Base-by-base conservation (phyloP, 2,888 invertebrate species). In the Meloe dianella region DNA sequence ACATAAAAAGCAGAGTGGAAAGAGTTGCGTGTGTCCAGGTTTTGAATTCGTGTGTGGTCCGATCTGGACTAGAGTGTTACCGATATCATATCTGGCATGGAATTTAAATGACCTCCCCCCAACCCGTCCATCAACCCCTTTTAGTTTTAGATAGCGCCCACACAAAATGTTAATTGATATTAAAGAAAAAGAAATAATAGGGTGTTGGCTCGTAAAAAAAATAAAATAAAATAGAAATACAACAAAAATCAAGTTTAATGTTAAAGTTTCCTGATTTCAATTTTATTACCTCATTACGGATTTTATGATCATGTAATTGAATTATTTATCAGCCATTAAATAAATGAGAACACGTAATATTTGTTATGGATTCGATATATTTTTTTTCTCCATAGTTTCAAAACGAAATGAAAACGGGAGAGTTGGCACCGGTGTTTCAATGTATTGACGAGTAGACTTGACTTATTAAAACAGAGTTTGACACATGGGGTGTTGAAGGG, bases 401-500 rank as follows among this genome's bases (percentile, higher is more conserved):
- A 41, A 41, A n/a, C 6, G 47, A 47, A 9, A 47, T 47, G 47
- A 8, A 41, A 41, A 47, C 9, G 41, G n/a, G 10, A 24, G 17
- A 4, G 51, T 1, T 12, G 73, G 66, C 78, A 75, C 79, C 77
- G 77, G 79, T 81, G 80, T 71, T 68, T 68, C 67, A 64, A 67
- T 71, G 71, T 75, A 79, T 81, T 79, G 79, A 78, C 79, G 79
- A 70, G 70, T 66, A 64, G 75, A 72, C 73, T 77, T 78, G 81
- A 82, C 81, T 83, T 82, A 83, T 83, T 83, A 82, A 79, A 77
- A 72, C 71, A 74, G 78, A 78, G 78, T 80, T 82, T 82, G 82
- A 83, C 83, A 82, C 81, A 83, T 83, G 82, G 82, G 82, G 80
- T 81, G 81, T 74, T 76, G 78, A 80, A 80, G 69, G 78, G 78